Base-by-base conservation (phyloP, 1,140 invertebrate genomes). In the Ostrea denselamellosa region DNA sequence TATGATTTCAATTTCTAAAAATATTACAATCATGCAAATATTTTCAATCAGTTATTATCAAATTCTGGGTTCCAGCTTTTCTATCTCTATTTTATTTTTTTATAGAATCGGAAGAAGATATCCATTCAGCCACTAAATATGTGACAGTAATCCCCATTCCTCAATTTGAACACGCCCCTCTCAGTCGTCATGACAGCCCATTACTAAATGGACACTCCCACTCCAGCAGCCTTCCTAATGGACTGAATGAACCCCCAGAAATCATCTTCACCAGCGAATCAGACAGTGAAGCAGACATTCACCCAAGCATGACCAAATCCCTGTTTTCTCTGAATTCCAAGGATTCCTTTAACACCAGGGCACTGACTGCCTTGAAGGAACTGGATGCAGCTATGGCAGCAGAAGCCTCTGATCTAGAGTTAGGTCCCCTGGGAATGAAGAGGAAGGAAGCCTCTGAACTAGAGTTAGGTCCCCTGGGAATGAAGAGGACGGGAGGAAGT, bases 351-450 rank as follows among this genome's bases (percentile, higher is more conserved):
- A 93, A 92, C 53, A 81, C 86, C 17, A 90, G 90, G 52, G 93
- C 92, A n/a, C 51, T 91, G 86, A 90, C 90, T 28, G 93, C 93
- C 3, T 83, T 94, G 9, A 91, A 93, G 86, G 92, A 94, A 83
- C 87, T 94, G 25, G 93, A 94, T 91, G 93, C 93, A 77, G 93
- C 91, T n/a, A 92, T 93, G 89, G 93, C 91, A 28, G 91, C 90
- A 17, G 92, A 93, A 86, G 88, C 90, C 0, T 91, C 90, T 44
- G 92, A 92, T 83, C 44, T 90, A 10, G 90, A 91, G 25, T 77
- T n/a, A 7, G 83, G 71, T 82, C 34, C 54, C 12, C 77, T 68
- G 65, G 82, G 82, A 19, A 83, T 52, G 44, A 53, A 52, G 44
- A 83, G 22, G 19, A 83, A 53, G 2, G 68, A 25, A 25, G 68